Evolutionary conservation across 2,797 vertebrate genomes (phyloP), one percentile per base, ranked within the genome.

Genomic region (Champsocephalus gunnari): DNA sequence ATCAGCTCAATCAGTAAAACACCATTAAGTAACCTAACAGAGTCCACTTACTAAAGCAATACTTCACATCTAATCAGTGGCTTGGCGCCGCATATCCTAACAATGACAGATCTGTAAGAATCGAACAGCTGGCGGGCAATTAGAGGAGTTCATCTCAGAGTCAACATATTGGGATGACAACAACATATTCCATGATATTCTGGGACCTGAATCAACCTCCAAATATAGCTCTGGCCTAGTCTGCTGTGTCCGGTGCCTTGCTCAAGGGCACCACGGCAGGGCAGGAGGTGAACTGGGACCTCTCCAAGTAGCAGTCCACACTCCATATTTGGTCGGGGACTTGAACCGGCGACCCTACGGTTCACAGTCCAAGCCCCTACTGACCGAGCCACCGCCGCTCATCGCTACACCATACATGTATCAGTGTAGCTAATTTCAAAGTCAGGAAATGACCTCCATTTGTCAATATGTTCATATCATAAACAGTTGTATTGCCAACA

Each of bases 161-260:
- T 61, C 77, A 71, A 55, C 59, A 55, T 47, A 41, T n/a, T 0
- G 6, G 49, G 59, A 71, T 19, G 70, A 80, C 63, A 68, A 62
- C 76, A 51, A 7, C 58, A 38, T 78, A 54, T 80, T 64, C 45
- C 53, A 38, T 56, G 73, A 63, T 82, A 83, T 82, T 77, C 54
- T 73, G 49, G 63, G 74, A 83, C 43, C 51, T 70, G 79, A 70
- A 28, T 75, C 17, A 67, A 58, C 38, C 58, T 67, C 75, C 73
- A 78, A 60, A 75, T 75, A 73, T 66, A 87, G 80, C 58, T 66
- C 68, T 79, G 75, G 62, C 19, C 58, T 43, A 10, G 66, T 76
- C 68, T 68, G n/a, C 66, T 12, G 4, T 28, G 28, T 5, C 28
- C 4, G 1, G 4, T 28, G 28, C 28, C 1, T 28, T 28, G 28